phyloP scores from a whole-genome alignment of 2,113 vertebrate species.

The Ptilorrhoa leucosticta region DNA sequence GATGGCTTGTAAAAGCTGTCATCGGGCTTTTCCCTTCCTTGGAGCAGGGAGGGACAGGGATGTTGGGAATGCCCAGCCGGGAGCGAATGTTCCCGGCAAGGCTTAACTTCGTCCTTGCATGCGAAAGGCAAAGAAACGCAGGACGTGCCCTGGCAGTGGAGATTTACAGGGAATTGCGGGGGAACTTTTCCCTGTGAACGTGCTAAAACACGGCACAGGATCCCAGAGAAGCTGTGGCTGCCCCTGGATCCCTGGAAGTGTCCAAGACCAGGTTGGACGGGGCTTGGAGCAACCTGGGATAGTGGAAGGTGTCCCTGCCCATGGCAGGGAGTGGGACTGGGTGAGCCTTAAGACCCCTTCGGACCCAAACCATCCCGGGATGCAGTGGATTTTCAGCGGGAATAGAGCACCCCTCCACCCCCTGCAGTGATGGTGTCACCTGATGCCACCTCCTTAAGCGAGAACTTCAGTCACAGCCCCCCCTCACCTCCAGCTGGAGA shows the following conservation, averaged over 20 bases:
- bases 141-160: accelerated
- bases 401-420: not conserved
- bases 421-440: not conserved
- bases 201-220: not conserved
- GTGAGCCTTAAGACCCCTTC: not conserved
- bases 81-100: not conserved
- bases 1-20: not conserved
- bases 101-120: not conserved
- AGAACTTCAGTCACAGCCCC: not conserved
- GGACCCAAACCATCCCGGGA: not conserved
- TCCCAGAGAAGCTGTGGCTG: not conserved
- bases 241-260: not conserved
- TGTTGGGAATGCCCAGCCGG: not conserved
- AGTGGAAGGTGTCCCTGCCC: not conserved
- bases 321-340: accelerated
- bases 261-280: accelerated
- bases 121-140: not conserved
- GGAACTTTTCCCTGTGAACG: not conserved
- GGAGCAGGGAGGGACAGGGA: not conserved
- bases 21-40: not conserved
- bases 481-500: not conserved
- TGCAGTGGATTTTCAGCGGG: not conserved
- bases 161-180: not conserved
- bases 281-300: accelerated
- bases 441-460: not conserved